These are phyloP conservation scores for Drosophila repletoides DNA, from an alignment of 1,140 invertebrate species.

Conservation along the genomic window DNA sequence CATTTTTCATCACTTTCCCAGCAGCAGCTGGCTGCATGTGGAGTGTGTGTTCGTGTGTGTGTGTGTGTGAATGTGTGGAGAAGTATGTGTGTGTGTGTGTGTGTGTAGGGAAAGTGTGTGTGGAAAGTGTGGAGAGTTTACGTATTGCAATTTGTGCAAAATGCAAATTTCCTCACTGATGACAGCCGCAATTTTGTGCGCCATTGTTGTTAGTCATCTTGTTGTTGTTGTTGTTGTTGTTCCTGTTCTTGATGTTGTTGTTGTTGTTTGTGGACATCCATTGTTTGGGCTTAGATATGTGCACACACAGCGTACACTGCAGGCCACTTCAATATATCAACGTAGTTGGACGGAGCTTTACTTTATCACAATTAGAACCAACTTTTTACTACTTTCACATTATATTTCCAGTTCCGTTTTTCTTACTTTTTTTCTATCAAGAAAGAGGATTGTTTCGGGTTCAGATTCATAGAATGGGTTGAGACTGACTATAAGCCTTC, in stretches of 20 bases:
- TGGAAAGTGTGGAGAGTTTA: slow-evolving; percentile 49
- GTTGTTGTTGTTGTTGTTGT: slow-evolving; percentile 13
- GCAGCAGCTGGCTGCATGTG: no score
- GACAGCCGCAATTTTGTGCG: slow-evolving; percentile 75
- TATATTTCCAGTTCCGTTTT: no score
- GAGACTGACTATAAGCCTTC: no score
- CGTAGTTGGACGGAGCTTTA: no score
- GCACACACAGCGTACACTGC: slow-evolving; percentile 14
- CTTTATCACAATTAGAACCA: no score
- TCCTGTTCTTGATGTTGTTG: slow-evolving; percentile 21
- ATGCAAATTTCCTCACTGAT: slow-evolving; percentile 79
- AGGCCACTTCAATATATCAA: slow-evolving; percentile 7
- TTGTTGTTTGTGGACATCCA: slow-evolving; percentile 59
- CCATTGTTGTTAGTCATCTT: slow-evolving; percentile 56
- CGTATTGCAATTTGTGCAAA: slow-evolving; percentile 79
- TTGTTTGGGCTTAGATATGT: slow-evolving; percentile 58
- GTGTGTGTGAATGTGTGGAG: neutral
- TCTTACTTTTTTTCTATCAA: no score
- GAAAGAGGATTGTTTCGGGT: no score
- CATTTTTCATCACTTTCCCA: neutral
- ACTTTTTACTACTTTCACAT: no score
- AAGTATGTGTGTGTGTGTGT: neutral
- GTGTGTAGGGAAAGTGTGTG: neutral
- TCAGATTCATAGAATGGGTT: no score
- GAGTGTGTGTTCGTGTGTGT: no score